These are phyloP conservation scores for Linnaemya tessellans DNA, from an alignment of 2,888 invertebrate genomes.

Conservation along the genomic window DNA sequence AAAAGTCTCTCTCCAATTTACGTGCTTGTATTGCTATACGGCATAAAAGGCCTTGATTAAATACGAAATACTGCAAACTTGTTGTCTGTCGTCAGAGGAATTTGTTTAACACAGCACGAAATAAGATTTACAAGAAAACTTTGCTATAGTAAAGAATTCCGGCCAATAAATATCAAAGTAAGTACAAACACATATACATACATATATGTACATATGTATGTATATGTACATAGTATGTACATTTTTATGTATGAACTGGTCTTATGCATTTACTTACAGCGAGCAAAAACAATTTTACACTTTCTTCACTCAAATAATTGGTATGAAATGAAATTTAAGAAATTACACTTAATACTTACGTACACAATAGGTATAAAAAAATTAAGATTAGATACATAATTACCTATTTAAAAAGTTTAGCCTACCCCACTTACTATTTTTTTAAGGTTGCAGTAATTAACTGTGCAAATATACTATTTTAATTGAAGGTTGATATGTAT, in stretches of 20 bases:
- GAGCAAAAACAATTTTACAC: no score
- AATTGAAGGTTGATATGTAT: no score
- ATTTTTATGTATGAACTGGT: no score
- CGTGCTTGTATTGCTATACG: not conserved
- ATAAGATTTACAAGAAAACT: not conserved
- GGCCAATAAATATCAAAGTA: not conserved
- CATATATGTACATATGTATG: not conserved
- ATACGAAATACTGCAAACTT: conserved; percentile 28
- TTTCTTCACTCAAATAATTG: no score
- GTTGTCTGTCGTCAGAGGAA: conserved; percentile 32
- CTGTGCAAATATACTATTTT: no score
- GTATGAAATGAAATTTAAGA: no score
- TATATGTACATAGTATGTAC: not conserved
- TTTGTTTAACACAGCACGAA: conserved; percentile 8
- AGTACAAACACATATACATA: not conserved
- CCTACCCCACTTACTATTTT: no score
- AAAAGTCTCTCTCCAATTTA: conserved; percentile 40
- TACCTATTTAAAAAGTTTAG: no score
- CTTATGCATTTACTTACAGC: not conserved
- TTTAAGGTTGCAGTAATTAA: no score
- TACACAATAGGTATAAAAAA: no score
- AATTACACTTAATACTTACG: no score
- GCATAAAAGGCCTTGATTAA: conserved; percentile 51
- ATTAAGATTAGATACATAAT: no score
- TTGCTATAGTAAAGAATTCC: conserved; percentile 2